phyloP scores from a whole-genome alignment of 2,797 vertebrate genomes.

The Sphenodon punctatus region DNA sequence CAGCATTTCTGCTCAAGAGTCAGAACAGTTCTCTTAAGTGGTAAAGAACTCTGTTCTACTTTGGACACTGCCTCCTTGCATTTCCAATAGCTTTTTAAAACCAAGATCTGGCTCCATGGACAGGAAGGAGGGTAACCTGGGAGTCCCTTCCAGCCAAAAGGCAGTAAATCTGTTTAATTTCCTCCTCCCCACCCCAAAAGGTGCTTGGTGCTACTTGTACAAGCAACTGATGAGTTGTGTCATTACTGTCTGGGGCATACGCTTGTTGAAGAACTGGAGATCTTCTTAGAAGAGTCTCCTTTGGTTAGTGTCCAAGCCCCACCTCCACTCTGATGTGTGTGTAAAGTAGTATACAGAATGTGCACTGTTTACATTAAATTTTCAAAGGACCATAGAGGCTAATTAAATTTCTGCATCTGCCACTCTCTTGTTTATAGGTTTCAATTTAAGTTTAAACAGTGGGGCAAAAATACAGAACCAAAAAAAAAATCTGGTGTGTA shows the following conservation, averaged over 20 bases:
- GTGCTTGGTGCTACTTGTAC: conserved; percentile 45
- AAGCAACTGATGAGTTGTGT: conserved; percentile 53
- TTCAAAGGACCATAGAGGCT: neutral
- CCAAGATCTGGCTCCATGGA: conserved; percentile 3
- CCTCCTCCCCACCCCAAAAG: conserved; percentile 18
- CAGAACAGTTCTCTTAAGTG: conserved; percentile 59
- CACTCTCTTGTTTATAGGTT: neutral
- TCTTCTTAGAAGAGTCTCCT: conserved; percentile 33
- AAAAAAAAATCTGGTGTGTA: neutral
- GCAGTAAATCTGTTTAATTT: neutral
- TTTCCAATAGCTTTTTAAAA: conserved; percentile 61
- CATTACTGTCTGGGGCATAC: conserved; percentile 35
- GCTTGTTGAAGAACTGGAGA: conserved; percentile 52
- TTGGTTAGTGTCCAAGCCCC: conserved; percentile 62
- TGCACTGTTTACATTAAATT: neutral
- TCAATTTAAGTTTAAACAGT: neutral
- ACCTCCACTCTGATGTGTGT: conserved; percentile 40
- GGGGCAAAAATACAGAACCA: conserved; percentile 31
- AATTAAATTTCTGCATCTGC: neutral
- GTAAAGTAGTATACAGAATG: conserved; percentile 40
- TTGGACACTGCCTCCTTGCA: conserved; percentile 61
- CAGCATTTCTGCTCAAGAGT: conserved; percentile 22
- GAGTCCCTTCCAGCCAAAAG: conserved; percentile 36
- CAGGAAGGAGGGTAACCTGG: conserved; percentile 53
- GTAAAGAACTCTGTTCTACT: conserved; percentile 40